Base-by-base conservation (phyloP, 37 sponge, comb jelly and placozoan species). In the Petrosia ficiformis region DNA sequence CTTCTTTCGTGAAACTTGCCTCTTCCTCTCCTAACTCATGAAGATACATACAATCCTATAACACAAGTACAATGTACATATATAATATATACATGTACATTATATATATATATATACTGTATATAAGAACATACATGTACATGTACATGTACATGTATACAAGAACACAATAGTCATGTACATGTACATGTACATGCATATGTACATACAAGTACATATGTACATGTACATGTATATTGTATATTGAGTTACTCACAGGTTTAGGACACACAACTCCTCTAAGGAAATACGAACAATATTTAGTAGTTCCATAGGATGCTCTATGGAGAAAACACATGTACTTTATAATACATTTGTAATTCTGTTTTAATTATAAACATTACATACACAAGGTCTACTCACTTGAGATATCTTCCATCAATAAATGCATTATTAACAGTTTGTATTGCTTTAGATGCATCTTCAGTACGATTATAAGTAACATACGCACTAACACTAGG, bases 11-110 rank as follows among this genome's bases (percentile, higher is more conserved):
- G 84, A 96, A 96, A 76, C 94, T 93, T 31, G 94, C 94, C 35
- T 91, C 90, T 0, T 86, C 80, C 14, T 96, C 94, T 14, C 97
- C 97, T 60, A 96, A 59, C 43, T 87, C 97, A 80, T 96, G 97
- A 3, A 96, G 88, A 65, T 88, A 96, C 91, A 93, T 90, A 59
- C 97, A 96, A 56, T 96, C 97, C 96, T 94, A 57, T n/a, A n/a
- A n/a, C n/a, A n/a, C n/a, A n/a, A n/a, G n/a, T n/a, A n/a, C n/a
- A n/a, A n/a, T n/a, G n/a, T n/a, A n/a, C n/a, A n/a, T n/a, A n/a
- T n/a, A n/a, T n/a, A n/a, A n/a, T n/a, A n/a, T n/a, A n/a, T n/a
- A n/a, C n/a, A n/a, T n/a, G n/a, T n/a, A n/a, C n/a, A n/a, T n/a
- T n/a, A n/a, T n/a, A n/a, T n/a, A n/a, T n/a, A n/a, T n/a, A n/a